Conservation (phyloP, 1,140 invertebrate genomes). For the Drosophila watanabei region DNA sequence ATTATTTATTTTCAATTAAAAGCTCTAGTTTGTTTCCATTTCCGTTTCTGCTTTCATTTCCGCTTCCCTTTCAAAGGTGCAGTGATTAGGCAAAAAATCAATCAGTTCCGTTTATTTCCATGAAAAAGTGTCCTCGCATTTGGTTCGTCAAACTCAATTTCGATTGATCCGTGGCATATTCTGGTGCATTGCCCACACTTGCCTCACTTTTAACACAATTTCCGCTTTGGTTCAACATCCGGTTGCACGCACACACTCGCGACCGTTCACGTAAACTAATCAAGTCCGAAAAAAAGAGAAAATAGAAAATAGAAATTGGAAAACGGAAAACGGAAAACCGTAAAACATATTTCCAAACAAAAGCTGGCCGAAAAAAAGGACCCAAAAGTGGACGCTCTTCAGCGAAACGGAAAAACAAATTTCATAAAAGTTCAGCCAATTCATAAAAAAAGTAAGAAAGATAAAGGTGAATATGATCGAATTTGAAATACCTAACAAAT, state of each 20-base stretch:
- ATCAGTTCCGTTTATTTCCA: background rate
- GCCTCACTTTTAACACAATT: conserved; percentile 19
- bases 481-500: background rate
- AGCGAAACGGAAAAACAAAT: conserved; percentile 44
- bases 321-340: conserved; percentile 35
- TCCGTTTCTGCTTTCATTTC: background rate
- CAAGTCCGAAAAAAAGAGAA: conserved; percentile 7
- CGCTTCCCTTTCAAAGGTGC: background rate
- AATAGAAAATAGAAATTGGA: conserved; percentile 22
- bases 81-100: conserved; percentile 2
- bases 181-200: conserved; percentile 9
- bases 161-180: conserved; percentile 15
- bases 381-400: conserved; percentile 8
- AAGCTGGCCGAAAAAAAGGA: conserved; percentile 9
- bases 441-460: conserved; percentile 25
- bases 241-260: conserved; percentile 8
- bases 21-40: background rate
- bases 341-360: conserved; percentile 38
- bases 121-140: background rate
- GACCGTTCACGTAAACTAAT: conserved; percentile 26
- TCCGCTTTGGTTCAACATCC: conserved; percentile 15
- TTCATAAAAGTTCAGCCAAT: conserved; percentile 57
- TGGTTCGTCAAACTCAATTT: conserved; percentile 20
- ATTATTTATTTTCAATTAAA: background rate
- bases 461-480: background rate